These are phyloP conservation scores for Drosophila borealis DNA, from an alignment of 2,888 invertebrate species.

Conservation along the genomic window DNA sequence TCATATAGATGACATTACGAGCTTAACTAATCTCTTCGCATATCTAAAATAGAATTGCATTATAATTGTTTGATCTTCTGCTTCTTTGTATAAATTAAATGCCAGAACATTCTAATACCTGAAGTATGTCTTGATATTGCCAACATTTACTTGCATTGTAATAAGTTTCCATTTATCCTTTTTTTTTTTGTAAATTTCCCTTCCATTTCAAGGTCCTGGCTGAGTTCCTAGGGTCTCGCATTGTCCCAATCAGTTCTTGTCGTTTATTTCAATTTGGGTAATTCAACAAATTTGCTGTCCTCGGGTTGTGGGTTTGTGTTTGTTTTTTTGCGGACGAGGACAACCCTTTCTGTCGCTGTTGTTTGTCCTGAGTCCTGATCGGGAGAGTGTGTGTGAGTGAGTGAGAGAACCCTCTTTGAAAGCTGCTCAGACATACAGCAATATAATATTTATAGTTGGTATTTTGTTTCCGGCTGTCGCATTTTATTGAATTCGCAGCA, in stretches of 20 bases:
- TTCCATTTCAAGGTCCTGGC: not conserved
- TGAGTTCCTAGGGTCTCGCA: not conserved
- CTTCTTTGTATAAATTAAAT: too few species aligned
- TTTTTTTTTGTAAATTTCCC: not conserved
- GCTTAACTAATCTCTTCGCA: too few species aligned
- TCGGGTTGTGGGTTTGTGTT: constrained; percentile 1
- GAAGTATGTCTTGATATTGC: too few species aligned
- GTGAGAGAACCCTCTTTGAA: constrained; percentile 24
- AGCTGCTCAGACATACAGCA: constrained; percentile 61
- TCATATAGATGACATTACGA: too few species aligned
- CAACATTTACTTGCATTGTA: not conserved
- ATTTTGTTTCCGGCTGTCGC: constrained; percentile 72
- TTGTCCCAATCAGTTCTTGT: constrained; percentile 28
- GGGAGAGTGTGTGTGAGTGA: constrained; percentile 13
- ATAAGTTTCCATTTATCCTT: not conserved
- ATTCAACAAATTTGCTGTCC: constrained; percentile 36
- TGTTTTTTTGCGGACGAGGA: constrained; percentile 40
- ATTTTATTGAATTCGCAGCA: constrained; percentile 65
- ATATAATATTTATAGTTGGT: constrained; percentile 79
- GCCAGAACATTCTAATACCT: too few species aligned
- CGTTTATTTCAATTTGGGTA: constrained; percentile 58
- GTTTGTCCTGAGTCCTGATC: constrained; percentile 12
- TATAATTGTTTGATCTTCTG: too few species aligned
- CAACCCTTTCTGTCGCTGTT: constrained; percentile 65
- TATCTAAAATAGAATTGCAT: too few species aligned